Base-by-base conservation (phyloP, 2,797 vertebrate species). In the Phrynocephalus forsythii region DNA sequence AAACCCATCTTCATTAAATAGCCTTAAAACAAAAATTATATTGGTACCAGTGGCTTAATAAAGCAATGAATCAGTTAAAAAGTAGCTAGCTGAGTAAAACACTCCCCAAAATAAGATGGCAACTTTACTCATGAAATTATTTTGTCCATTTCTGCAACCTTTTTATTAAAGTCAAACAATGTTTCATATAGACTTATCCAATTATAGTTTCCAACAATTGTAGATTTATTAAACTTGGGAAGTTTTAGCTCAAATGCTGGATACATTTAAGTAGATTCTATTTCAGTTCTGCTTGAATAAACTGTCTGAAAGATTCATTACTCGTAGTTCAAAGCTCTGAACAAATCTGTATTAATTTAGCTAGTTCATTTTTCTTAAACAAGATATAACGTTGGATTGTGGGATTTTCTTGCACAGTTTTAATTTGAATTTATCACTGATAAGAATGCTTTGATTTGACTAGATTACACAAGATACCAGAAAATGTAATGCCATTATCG, bases 261-360 rank as follows among this genome's bases (percentile, higher is more conserved):
- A 69, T 91, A 88, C 66, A 90, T 89, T 90, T 87, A 90, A 91
- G 83, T 67, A 73, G 71, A 87, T 84, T 85, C 83, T 92, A 68
- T 90, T 94, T 92, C 88, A 91, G 87, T 92, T 94, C 93, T 91
- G 88, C 88, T 91, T 13, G 20, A 94, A 95, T 93, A 91, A 94
- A 92, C 89, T 91, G 60, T 87, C 90, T 93, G 77, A 91, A 94
- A 94, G 89, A 92, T 88, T 89, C 86, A 88, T 94, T 92, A 86
- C 78, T 91, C 67, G 79, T 48, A 83, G 88, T 88, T 94, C 86
- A 86, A 90, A 86, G 84, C 68, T 88, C 5, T 82, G 87, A 85
- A 87, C 56, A 89, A 93, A 79, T 72, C 76, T 87, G 87, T 91
- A 90, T 92, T 91, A 94, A 87, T 71, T 92, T 89, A 67, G 79